phyloP scores from a whole-genome alignment of 2,113 vertebrate genomes.

The Alexandromys fortis region DNA sequence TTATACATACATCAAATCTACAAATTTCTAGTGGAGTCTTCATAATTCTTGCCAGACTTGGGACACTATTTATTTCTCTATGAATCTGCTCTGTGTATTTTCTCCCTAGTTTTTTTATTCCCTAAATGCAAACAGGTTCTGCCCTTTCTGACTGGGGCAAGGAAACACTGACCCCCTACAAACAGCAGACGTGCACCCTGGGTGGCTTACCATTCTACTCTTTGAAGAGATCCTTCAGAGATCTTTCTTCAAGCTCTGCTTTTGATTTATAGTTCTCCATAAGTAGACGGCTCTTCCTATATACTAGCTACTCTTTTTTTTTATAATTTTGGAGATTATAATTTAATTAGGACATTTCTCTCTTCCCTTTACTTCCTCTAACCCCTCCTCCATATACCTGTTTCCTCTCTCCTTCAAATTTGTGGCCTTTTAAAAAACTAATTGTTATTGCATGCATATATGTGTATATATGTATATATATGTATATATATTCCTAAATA shows the following conservation, averaged over 20 bases:
- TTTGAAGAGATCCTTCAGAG: not conserved
- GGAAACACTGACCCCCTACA: not conserved
- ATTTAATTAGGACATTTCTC: not conserved
- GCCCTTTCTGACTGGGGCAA: not conserved
- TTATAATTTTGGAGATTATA: not conserved
- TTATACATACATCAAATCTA: not conserved
- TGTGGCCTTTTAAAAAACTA: not conserved
- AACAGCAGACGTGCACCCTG: not conserved
- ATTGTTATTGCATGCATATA: not conserved
- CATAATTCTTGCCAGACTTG: not conserved
- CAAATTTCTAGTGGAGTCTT: not conserved
- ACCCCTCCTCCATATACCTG: too few species aligned
- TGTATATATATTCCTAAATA: not conserved
- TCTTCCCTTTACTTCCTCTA: not conserved
- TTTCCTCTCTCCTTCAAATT: not conserved
- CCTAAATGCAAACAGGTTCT: not conserved
- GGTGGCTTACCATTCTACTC: not conserved
- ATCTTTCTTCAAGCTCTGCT: not conserved
- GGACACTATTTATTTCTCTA: not conserved
- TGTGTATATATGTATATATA: fast-evolving
- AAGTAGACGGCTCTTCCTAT: not conserved
- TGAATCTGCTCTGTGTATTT: not conserved
- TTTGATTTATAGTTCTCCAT: not conserved
- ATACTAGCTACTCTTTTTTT: not conserved
- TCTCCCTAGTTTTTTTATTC: not conserved